phyloP scores from a whole-genome alignment of 1,140 invertebrate species.

The Drosophila miranda region DNA sequence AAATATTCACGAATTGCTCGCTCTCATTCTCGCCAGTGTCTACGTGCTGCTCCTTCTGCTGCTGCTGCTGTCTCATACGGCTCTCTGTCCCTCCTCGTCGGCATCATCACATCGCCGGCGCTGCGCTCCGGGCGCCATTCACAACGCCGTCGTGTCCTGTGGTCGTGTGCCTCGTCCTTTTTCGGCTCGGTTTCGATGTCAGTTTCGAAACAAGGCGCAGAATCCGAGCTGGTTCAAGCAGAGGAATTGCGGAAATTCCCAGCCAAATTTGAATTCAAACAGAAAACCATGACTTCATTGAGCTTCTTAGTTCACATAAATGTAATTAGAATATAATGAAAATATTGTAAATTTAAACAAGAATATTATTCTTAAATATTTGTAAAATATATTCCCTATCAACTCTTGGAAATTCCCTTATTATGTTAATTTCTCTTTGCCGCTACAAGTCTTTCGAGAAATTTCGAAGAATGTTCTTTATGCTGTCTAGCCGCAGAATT shows the following conservation, averaged over 20 bases:
- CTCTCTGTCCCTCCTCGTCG: conserved; percentile 29
- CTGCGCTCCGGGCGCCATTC: conserved; percentile 51
- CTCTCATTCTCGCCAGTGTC: conserved; percentile 69
- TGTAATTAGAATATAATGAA: neutral
- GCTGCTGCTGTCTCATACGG: conserved; percentile 43
- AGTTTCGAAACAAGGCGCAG: conserved; percentile 59
- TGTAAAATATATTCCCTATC: neutral
- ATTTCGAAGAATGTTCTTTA: conserved; percentile 28
- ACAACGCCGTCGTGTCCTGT: conserved; percentile 8
- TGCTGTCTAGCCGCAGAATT: conserved; percentile 1
- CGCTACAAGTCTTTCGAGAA: no score
- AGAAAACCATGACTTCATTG: neutral
- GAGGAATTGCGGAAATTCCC: conserved; percentile 25
- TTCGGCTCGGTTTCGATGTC: conserved; percentile 23
- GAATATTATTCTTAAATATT: neutral
- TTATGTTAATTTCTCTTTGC: neutral
- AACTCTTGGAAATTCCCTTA: neutral
- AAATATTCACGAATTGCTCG: conserved; percentile 81
- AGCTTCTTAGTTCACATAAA: neutral
- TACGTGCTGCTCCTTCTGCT: conserved; percentile 6
- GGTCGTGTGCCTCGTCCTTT: conserved; percentile 28
- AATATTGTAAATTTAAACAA: no score
- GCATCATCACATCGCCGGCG: conserved; percentile 15
- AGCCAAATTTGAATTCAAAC: conserved; percentile 49
- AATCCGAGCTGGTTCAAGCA: conserved; percentile 38